A percentile compares a stretch with the other conserved stretches of the same genome.
These are phyloP conservation scores for Mesorhabditis sp. DNA, from an alignment of 2,888 invertebrate species.

Conservation along the genomic window DNA sequence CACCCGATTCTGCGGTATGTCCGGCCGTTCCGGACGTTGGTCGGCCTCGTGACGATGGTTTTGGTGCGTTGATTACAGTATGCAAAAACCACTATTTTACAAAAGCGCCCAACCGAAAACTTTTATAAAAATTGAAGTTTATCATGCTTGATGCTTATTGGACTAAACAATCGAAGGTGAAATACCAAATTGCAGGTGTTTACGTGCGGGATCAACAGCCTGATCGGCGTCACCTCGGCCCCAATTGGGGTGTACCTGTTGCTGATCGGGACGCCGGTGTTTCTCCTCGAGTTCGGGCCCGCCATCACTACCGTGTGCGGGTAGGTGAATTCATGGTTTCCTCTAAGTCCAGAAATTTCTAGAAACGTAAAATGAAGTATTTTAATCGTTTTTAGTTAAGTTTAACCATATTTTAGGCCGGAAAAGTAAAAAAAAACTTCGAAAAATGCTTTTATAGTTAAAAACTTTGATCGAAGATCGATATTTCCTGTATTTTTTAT, in stretches of 20 bases:
- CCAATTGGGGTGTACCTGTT: neutral
- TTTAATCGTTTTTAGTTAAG: too few species aligned
- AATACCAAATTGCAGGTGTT: neutral
- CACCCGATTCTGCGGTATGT: neutral
- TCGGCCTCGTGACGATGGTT: neutral
- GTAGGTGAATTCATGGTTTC: neutral
- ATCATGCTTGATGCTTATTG: neutral
- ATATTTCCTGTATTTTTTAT: too few species aligned
- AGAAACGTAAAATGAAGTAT: too few species aligned
- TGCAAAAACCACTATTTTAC: too few species aligned
- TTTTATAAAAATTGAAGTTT: too few species aligned
- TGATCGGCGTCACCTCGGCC: neutral
- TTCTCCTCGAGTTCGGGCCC: neutral
- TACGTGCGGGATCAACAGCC: neutral
- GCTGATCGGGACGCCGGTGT: neutral
- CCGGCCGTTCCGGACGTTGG: neutral
- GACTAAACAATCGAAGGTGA: neutral
- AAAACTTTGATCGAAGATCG: too few species aligned
- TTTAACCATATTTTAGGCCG: too few species aligned
- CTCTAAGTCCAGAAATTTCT: too few species aligned
- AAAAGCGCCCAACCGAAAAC: too few species aligned
- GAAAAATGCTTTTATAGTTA: too few species aligned
- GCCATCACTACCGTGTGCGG: neutral
- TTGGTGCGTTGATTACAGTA: neutral
- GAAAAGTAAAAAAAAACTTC: too few species aligned